Percentiles rank a stretch among this genome's conserved stretches.
These are phyloP conservation scores for Phyllotreta cruciferae DNA, from an alignment of 2,888 invertebrate genomes.

Conservation along the genomic window DNA sequence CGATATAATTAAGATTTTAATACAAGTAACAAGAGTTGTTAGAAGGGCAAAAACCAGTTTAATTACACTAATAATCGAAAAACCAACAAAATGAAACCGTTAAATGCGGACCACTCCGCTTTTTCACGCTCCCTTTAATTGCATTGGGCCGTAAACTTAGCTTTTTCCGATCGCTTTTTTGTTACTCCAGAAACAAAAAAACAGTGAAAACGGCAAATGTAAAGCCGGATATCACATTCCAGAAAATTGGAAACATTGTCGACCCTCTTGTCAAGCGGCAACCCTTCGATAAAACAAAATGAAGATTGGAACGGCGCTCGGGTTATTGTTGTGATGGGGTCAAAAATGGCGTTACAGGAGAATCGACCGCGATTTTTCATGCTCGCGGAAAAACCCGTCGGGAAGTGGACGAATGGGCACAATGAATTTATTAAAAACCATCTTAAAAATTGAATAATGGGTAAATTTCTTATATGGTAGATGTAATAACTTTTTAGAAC, in stretches of 20 bases:
- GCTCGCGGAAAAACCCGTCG: no score
- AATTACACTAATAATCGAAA: no score
- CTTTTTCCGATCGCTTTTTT: constrained; percentile 8
- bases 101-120: no score
- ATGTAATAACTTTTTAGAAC: no score
- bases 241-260: constrained; percentile 33
- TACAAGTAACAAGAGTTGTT: no score
- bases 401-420: no score
- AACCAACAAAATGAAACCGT: no score
- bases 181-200: neutral
- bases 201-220: constrained; percentile 16
- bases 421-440: no score
- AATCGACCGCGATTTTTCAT: neutral
- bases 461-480: no score
- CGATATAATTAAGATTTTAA: no score
- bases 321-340: constrained; percentile 28
- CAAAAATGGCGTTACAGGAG: constrained; percentile 8
- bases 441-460: no score
- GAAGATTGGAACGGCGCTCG: constrained; percentile 26
- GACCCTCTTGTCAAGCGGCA: constrained; percentile 26
- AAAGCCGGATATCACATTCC: constrained; percentile 30
- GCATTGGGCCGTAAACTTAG: neutral
- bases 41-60: no score
- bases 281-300: constrained; percentile 32
- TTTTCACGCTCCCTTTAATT: constrained; percentile 2